Conservation (phyloP, 2,797 vertebrate genomes). For the Champsocephalus gunnari region DNA sequence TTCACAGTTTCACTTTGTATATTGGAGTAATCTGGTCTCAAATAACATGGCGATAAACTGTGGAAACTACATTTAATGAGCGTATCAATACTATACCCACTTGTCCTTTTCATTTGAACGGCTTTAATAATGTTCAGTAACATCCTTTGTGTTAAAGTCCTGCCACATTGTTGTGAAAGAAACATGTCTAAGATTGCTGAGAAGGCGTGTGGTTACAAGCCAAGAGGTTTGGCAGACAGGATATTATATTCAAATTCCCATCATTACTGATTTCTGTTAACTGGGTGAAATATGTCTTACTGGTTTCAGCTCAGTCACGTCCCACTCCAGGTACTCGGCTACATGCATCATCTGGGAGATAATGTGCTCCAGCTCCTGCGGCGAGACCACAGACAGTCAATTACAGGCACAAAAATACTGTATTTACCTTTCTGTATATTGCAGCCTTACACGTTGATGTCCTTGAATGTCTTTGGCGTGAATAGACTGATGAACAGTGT, state of each 20-base stretch:
- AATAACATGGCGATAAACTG: not conserved
- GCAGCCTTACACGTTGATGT: slow-evolving; percentile 51
- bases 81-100: not conserved
- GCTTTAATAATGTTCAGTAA: not conserved
- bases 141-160: no score
- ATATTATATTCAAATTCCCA: no score
- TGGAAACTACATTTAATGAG: not conserved
- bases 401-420: slow-evolving; percentile 64
- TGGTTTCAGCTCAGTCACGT: slow-evolving; percentile 94
- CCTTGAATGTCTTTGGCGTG: slow-evolving; percentile 32
- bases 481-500: slow-evolving; percentile 55
- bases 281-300: slow-evolving; percentile 74
- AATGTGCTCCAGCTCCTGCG: slow-evolving; percentile 94
- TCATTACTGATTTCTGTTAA: not conserved
- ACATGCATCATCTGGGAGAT: slow-evolving; percentile 98
- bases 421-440: slow-evolving; percentile 62
- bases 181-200: not conserved
- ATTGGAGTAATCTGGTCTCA: not conserved
- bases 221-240: not conserved
- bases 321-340: slow-evolving; percentile 96
- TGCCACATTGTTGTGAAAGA: not conserved
- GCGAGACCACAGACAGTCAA: slow-evolving; percentile 53
- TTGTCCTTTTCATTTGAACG: no score
- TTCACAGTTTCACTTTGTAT: not conserved
- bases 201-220: not conserved